phyloP scores from a whole-genome alignment of 2,113 vertebrate genomes.

The Gracilinanus agilis region DNA sequence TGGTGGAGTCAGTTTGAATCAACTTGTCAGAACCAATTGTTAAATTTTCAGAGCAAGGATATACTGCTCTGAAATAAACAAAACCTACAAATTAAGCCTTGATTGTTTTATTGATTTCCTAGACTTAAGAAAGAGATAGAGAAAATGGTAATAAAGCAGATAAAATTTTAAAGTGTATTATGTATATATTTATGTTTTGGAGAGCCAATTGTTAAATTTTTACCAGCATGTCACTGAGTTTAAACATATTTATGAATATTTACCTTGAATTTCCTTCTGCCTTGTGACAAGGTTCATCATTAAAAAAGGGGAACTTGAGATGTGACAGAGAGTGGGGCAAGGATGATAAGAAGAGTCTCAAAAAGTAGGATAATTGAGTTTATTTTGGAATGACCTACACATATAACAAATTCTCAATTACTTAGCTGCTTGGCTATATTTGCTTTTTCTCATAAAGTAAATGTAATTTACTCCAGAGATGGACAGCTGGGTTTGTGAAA shows the following conservation, averaged over 20 bases:
- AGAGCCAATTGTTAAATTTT: background rate
- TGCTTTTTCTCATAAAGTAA: slow-evolving; percentile 64
- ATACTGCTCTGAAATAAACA: background rate
- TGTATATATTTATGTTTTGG: background rate
- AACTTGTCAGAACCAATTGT: background rate
- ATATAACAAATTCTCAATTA: slow-evolving; percentile 58
- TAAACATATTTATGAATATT: background rate
- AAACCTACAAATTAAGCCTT: background rate
- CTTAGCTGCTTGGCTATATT: slow-evolving; percentile 53
- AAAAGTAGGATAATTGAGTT: slow-evolving; percentile 25
- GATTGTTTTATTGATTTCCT: background rate
- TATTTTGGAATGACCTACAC: slow-evolving; percentile 40
- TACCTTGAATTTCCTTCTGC: background rate
- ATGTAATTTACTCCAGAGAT: slow-evolving; percentile 56
- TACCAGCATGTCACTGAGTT: background rate
- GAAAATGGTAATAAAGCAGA: background rate
- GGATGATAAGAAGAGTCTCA: background rate
- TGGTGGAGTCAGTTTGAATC: background rate
- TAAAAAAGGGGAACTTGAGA: slow-evolving; percentile 16
- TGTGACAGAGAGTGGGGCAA: background rate
- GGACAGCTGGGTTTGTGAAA: background rate
- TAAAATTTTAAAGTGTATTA: background rate
- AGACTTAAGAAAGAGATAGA: background rate
- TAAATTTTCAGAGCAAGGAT: background rate
- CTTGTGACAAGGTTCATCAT: background rate